Base-by-base conservation (phyloP, 2,113 vertebrate genomes). In the Pterocles gutturalis region DNA sequence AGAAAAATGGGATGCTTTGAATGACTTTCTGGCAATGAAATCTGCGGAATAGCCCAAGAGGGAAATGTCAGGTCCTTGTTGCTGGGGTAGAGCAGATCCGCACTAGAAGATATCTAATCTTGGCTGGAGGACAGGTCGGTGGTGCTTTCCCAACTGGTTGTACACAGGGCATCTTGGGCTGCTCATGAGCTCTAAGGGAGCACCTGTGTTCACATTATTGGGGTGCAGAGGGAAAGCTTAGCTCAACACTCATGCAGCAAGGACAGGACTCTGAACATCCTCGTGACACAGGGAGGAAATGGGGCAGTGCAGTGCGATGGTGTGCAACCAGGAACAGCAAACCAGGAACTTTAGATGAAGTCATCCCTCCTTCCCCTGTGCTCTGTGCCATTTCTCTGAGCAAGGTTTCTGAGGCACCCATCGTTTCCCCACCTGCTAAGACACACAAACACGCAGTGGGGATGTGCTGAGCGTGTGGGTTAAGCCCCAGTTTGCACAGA, bases 1-100 rank as follows among this genome's bases (percentile, higher is more conserved):
- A 92, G 89, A 84, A 96, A 96, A 95, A 89, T 69, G 91, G 94
- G 81, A 89, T 96, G 93, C 57, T 95, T 64, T 90, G 81, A 88
- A 77, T 88, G 89, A 69, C 89, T 95, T 93, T 60, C 70, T 85
- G 91, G 89, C 54, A 82, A 69, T 51, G 83, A 92, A 89, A 91
- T 89, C 77, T 76, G 41, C 65, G 73, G 81, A 92, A 84, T 54
- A 77, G 89, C 83, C 96, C 92, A 84, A 83, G 86, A 96, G 90
- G 69, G 92, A 96, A 70, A 89, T 72, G 92, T 33, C 1, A 34
- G n/a, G 54, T 91, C 83, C 65, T 77, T 61, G 60, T 62, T 93
- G 49, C 83, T 95, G 80, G 12, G 61, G 36, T 85, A 65, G 83
- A 67, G 89, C 51, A 80, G 87, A 93, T 58, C 19, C 5, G 3